Conservation (phyloP, 2,797 vertebrate species). For the Arrhamphus sclerolepis region DNA sequence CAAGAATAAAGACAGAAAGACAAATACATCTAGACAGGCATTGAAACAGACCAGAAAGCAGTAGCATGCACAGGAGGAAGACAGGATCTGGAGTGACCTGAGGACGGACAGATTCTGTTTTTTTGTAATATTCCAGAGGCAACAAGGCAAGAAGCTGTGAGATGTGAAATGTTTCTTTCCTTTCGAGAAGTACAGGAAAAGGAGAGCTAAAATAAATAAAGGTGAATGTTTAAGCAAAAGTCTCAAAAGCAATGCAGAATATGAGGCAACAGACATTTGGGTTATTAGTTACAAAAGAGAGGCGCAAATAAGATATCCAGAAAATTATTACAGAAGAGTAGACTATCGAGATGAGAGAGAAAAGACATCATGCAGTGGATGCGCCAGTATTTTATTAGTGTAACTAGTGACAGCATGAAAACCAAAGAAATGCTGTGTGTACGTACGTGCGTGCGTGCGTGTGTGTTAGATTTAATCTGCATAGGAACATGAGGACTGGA, state of each 20-base stretch:
- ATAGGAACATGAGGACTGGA: slow-evolving; percentile 66
- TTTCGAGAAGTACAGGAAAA: no score
- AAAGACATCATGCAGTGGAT: no score
- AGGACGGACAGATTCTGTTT: no score
- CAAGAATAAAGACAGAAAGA: slow-evolving; percentile 35
- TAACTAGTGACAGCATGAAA: slow-evolving; percentile 14
- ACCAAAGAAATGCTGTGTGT: slow-evolving; percentile 25
- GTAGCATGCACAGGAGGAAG: slow-evolving; percentile 20
- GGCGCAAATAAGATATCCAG: neutral
- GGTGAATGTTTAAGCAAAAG: slow-evolving; percentile 21
- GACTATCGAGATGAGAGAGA: no score
- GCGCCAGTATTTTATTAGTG: slow-evolving; percentile 25
- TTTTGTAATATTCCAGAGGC: no score
- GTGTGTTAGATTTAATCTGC: slow-evolving; percentile 63
- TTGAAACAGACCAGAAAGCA: slow-evolving; percentile 33
- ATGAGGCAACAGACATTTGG: slow-evolving; percentile 10
- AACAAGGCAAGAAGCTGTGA: no score
- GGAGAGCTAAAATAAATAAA: no score
- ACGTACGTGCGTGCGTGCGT: slow-evolving; percentile 19
- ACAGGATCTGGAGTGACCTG: slow-evolving; percentile 26
- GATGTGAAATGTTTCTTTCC: no score
- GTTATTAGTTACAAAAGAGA: neutral
- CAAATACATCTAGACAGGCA: slow-evolving; percentile 29
- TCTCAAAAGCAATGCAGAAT: neutral
- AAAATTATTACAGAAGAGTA: no score